Base-by-base conservation (phyloP, 2,888 invertebrate species). In the Cephonodes hylas region DNA sequence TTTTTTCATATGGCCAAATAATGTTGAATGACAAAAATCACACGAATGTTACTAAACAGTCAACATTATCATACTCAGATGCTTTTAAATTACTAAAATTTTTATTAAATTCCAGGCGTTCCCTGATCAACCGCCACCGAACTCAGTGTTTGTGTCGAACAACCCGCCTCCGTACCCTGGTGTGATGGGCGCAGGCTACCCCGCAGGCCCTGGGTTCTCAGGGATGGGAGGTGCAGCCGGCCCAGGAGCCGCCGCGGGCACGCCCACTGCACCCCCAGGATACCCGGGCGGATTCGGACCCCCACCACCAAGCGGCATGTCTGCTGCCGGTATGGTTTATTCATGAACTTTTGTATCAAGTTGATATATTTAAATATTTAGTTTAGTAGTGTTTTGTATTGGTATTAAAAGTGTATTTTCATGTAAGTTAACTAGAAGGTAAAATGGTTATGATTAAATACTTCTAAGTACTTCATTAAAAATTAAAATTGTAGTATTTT, bases 161-260 rank as follows among this genome's bases (percentile, higher is more conserved):
- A 96, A 95, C 83, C 98, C 99, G 25, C 98, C 98, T 56, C 99
- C 99, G 2, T 99, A 99, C 89, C 98, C 98, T 15, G 99, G 99
- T 63, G 95, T 99, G 66, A 72, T 68, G 38, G 90, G 89, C 45
- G 75, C 69, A 1, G 46, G 76, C 2, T 88, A 88, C 72, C 86
- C 87, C 4, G 71, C 83, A 0, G 85, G 81, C 7, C 66, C 71
- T 0, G 84, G 85, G 31, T 85, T 77, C 75, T 83, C 86, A 1
- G 86, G 83, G 64, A 78, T 65, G 57, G 77, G 74, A 68, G 61
- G 74, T 38, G 63, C 64, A 61, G 42, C 70, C 45, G 65, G 77
- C n/a, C 66, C 59, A 15, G 64, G 72, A 20, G 75, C 72, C 5
- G 71, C 72, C 59, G 74, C 66, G 48, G 77, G 70, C 42, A 73